A percentile compares a stretch with the other conserved stretches of the same genome.
Evolutionary conservation across 2,113 vertebrate species (phyloP).

Genomic region (Anhinga rufa): DNA sequence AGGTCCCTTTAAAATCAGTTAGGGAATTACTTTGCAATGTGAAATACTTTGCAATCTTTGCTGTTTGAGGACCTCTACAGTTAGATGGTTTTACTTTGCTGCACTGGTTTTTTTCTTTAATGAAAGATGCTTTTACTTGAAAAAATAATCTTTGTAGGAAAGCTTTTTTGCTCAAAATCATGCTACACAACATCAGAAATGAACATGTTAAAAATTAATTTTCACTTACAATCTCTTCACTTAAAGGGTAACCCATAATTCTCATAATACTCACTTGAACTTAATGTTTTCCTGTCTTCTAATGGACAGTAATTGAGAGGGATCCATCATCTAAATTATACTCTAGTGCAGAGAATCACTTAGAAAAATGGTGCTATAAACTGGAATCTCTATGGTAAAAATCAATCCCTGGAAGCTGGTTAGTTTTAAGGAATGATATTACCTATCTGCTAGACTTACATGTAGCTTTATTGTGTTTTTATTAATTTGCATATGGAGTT

Average conservation of each 20-base stretch:
- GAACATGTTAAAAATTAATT: conserved; percentile 58
- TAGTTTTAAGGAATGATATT: neutral
- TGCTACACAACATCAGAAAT: conserved; percentile 14
- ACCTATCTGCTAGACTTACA: neutral
- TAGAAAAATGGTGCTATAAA: conserved; percentile 85
- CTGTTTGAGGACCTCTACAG: neutral
- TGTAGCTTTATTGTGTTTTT: neutral
- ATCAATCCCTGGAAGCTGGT: conserved; percentile 37
- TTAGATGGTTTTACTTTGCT: neutral
- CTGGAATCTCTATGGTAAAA: conserved; percentile 67
- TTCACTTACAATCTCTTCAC: conserved; percentile 67
- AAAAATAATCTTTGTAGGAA: neutral
- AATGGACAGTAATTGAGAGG: conserved; percentile 94
- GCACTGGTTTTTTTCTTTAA: neutral
- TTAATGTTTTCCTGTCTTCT: conserved; percentile 82
- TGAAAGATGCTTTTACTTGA: neutral
- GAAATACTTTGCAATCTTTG: neutral
- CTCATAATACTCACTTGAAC: conserved; percentile 66
- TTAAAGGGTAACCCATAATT: conserved; percentile 70
- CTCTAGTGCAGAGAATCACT: conserved; percentile 82
- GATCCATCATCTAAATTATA: conserved; percentile 84
- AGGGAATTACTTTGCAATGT: neutral
- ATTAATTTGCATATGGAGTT: conserved; percentile 1
- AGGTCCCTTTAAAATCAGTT: neutral
- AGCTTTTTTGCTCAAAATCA: neutral